A percentile compares a stretch with the other conserved stretches of the same genome.
These are phyloP conservation scores for Lasioglossum vierecki DNA, from an alignment of 2,888 invertebrate genomes.

Conservation along the genomic window DNA sequence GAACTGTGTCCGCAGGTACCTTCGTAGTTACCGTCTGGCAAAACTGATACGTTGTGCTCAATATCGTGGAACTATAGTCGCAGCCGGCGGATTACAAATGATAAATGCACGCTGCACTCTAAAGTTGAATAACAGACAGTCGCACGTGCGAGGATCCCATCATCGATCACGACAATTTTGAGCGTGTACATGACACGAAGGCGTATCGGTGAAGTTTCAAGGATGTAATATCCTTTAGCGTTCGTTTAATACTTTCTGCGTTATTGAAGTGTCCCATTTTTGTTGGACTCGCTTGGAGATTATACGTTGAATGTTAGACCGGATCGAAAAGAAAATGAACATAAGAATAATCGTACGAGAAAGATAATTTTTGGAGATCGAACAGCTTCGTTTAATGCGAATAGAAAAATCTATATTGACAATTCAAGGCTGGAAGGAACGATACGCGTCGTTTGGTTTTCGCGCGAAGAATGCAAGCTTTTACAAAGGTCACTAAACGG, in stretches of 20 bases:
- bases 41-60: background rate
- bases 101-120: conserved; percentile 22
- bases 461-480: background rate
- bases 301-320: background rate
- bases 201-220: conserved; percentile 42
- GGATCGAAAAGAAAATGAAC: no score
- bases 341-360: background rate
- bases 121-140: conserved; percentile 11
- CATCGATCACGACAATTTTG: conserved; percentile 46
- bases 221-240: conserved; percentile 16
- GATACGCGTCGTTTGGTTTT: background rate
- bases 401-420: background rate
- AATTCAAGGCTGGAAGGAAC: background rate
- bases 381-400: background rate
- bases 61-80: background rate
- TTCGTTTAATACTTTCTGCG: background rate
- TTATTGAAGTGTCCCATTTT: background rate
- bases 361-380: background rate
- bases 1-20: background rate
- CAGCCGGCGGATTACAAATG: conserved; percentile 13
- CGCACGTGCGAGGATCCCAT: conserved; percentile 41
- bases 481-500: conserved; percentile 5
- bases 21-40: background rate
- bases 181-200: background rate
- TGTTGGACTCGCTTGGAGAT: background rate